Conservation (phyloP, 1,140 invertebrate species). For the Uloborus diversus region DNA sequence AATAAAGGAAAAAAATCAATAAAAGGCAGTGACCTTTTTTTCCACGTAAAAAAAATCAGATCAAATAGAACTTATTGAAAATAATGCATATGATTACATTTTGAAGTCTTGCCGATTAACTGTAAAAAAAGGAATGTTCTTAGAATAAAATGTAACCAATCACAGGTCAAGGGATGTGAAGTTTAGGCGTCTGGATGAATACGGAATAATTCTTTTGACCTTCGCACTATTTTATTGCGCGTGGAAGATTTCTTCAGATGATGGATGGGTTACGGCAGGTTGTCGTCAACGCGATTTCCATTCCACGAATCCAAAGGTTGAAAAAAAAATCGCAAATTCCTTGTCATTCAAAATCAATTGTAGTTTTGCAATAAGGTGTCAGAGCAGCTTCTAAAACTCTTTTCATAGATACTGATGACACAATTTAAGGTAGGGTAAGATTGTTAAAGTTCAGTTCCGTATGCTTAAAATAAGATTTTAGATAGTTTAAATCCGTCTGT, state of each 20-base stretch:
- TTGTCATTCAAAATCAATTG: slow-evolving; percentile 56
- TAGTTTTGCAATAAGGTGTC: slow-evolving; percentile 25
- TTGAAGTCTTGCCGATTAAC: no score
- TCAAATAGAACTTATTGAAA: no score
- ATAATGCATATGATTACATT: no score
- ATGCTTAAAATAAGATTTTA: not conserved
- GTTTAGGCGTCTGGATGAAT: slow-evolving; percentile 38
- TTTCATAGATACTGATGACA: slow-evolving; percentile 10
- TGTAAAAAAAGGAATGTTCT: no score
- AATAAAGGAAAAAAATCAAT: no score
- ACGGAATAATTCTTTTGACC: slow-evolving; percentile 50
- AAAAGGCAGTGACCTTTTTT: no score
- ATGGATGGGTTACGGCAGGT: slow-evolving; percentile 44
- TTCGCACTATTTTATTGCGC: slow-evolving; percentile 55
- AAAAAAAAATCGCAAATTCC: slow-evolving; percentile 41
- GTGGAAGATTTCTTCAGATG: slow-evolving; percentile 52
- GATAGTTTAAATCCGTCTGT: not conserved
- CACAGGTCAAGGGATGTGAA: no score
- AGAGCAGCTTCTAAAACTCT: not conserved
- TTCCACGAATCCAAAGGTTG: not conserved
- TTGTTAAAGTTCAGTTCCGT: not conserved
- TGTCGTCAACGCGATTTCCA: slow-evolving; percentile 35
- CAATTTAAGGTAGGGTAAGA: slow-evolving; percentile 30
- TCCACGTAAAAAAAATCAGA: no score
- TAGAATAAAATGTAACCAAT: no score